Conservation (phyloP, 2,888 invertebrate genomes). For the Xestia ashworthii region DNA sequence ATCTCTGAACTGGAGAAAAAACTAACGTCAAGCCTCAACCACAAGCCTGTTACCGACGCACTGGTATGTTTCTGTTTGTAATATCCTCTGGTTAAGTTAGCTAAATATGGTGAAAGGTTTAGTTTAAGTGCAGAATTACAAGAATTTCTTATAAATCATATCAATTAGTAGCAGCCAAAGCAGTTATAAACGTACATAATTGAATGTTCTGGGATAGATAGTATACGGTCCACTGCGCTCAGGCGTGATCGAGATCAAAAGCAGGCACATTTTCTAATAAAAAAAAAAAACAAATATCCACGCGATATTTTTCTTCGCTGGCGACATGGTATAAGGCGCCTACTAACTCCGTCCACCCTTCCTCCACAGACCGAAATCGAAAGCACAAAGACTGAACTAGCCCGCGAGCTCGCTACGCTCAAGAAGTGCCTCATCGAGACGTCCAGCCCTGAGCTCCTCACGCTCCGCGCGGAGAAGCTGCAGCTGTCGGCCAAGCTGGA, state of each 20-base stretch:
- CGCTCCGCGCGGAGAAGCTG: slow-evolving; percentile 73
- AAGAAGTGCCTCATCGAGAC: slow-evolving; percentile 78
- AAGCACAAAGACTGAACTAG: slow-evolving; percentile 82
- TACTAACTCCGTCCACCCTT: background rate
- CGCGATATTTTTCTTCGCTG: background rate
- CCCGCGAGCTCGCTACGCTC: slow-evolving; percentile 82
- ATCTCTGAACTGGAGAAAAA: slow-evolving; percentile 87
- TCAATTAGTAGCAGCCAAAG: background rate
- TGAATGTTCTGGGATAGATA: background rate
- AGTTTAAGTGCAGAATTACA: background rate
- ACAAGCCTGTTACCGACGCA: slow-evolving; percentile 73
- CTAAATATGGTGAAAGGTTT: background rate
- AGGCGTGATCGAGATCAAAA: too few species aligned
- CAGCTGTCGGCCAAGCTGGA: slow-evolving; percentile 65
- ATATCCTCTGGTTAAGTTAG: background rate
- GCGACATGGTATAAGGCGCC: background rate
- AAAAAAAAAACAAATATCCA: too few species aligned
- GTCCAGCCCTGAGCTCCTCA: slow-evolving; percentile 76
- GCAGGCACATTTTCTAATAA: too few species aligned
- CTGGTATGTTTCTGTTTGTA: slow-evolving; percentile 69
- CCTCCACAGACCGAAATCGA: slow-evolving; percentile 85
- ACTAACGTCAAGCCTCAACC: slow-evolving; percentile 73
- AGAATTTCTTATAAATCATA: background rate
- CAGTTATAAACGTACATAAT: background rate
- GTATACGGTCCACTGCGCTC: background rate